Conservation (phyloP, 2,888 invertebrate species). For the Pogonocherus hispidulus region DNA sequence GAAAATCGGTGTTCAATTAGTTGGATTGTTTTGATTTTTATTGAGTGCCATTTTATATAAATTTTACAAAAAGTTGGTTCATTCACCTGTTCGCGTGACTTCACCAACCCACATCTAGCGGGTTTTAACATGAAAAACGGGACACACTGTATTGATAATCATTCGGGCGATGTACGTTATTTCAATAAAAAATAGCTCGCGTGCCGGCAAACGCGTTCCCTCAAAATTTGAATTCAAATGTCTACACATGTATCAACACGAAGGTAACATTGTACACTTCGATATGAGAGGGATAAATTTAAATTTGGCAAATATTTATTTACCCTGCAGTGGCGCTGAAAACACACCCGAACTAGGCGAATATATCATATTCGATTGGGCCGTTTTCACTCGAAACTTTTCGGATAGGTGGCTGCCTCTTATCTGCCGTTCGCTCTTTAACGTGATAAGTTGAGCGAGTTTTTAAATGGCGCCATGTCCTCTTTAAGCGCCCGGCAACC, state of each 20-base stretch:
- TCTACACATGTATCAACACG: background rate
- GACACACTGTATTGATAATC: no score
- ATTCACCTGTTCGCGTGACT: no score
- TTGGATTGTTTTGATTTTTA: no score
- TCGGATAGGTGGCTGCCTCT: constrained; percentile 38
- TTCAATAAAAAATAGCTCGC: no score
- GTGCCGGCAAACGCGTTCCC: no score
- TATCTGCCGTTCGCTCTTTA: constrained; percentile 49
- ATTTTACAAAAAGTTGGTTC: no score
- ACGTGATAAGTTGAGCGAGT: constrained; percentile 46
- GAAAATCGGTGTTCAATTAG: no score
- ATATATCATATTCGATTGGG: constrained; percentile 20
- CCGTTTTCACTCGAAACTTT: constrained; percentile 39
- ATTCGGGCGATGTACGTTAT: no score
- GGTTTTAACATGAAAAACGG: no score
- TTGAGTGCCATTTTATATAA: no score
- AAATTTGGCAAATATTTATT: constrained; percentile 13
- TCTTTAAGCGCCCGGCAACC: constrained; percentile 25
- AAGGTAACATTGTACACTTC: background rate
- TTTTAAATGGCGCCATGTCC: constrained; percentile 46
- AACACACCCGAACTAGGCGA: background rate
- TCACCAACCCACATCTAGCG: no score
- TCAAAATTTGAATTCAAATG: background rate
- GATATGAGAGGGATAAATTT: background rate
- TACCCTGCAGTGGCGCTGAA: background rate